phyloP scores from a whole-genome alignment of 2,797 vertebrate species.

The Clarias pachynema region DNA sequence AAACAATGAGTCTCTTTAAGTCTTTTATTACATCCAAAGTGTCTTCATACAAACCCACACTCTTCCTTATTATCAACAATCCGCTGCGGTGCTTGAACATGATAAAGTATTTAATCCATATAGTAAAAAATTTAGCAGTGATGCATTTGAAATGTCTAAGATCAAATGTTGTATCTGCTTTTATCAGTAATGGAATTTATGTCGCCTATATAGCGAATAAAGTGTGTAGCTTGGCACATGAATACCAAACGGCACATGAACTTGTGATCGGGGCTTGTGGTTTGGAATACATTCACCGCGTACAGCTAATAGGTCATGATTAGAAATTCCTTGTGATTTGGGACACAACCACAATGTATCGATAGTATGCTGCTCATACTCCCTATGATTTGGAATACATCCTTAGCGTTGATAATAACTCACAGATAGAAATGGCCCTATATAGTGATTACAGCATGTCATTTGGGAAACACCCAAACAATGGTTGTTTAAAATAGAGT shows the following conservation, averaged over 20 bases:
- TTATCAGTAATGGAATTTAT: neutral
- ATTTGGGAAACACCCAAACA: neutral
- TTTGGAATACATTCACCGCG: neutral
- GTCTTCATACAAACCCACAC: neutral
- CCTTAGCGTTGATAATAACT: no score
- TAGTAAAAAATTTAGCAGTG: neutral
- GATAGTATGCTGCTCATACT: neutral
- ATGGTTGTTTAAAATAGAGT: no score
- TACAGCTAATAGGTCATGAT: no score
- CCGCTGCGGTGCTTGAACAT: neutral
- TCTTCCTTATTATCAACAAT: neutral
- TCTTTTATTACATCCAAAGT: neutral
- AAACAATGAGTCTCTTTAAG: neutral
- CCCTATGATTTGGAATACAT: neutral
- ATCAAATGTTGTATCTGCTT: no score
- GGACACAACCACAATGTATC: no score
- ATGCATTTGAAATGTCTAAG: no score
- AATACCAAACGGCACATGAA: no score
- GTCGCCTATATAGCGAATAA: neutral
- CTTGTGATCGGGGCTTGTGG: no score
- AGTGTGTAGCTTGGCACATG: neutral
- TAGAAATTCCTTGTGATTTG: no score
- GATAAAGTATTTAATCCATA: no score
- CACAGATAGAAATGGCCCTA: neutral
- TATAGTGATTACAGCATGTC: neutral